phyloP scores from a whole-genome alignment of 2,888 invertebrate species.

The Myathropa florea region DNA sequence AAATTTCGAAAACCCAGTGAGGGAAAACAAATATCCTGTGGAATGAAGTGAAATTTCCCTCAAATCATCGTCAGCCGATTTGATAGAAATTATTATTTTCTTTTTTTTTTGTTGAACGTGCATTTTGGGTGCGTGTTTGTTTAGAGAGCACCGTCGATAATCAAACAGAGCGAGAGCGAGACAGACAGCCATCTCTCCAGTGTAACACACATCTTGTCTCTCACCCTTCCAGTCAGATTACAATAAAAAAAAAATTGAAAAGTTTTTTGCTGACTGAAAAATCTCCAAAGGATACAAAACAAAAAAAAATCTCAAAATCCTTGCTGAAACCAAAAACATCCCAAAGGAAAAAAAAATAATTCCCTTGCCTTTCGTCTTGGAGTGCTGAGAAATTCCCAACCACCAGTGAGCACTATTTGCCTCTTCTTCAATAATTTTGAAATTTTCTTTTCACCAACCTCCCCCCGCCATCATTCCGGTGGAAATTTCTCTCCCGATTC shows the following conservation, averaged over 20 bases:
- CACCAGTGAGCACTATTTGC: slow-evolving; percentile 12
- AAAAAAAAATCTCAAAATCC: slow-evolving; percentile 20
- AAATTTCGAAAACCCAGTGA: too few relatives aligned
- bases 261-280: slow-evolving; percentile 31
- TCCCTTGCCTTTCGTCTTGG: too few relatives aligned
- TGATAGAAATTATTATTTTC: slow-evolving; percentile 10
- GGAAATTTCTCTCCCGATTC: slow-evolving; percentile 2
- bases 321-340: background rate
- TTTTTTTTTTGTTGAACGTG: slow-evolving; percentile 20
- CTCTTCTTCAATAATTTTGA: background rate
- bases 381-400: background rate
- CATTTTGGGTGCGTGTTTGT: slow-evolving; percentile 68
- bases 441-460: background rate
- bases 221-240: slow-evolving; percentile 45
- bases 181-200: slow-evolving; percentile 24
- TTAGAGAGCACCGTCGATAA: slow-evolving; percentile 31
- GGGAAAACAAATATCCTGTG: background rate
- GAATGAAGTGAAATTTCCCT: background rate
- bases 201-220: slow-evolving; percentile 30
- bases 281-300: slow-evolving; percentile 40
- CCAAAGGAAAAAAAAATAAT: too few relatives aligned
- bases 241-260: background rate
- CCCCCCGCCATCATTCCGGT: background rate
- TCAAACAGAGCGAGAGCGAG: background rate
- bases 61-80: background rate